Percentiles rank a stretch among this genome's conserved stretches.
Conservation (phyloP, 2,113 vertebrate species). For the Trichomycterus rosablanca region DNA sequence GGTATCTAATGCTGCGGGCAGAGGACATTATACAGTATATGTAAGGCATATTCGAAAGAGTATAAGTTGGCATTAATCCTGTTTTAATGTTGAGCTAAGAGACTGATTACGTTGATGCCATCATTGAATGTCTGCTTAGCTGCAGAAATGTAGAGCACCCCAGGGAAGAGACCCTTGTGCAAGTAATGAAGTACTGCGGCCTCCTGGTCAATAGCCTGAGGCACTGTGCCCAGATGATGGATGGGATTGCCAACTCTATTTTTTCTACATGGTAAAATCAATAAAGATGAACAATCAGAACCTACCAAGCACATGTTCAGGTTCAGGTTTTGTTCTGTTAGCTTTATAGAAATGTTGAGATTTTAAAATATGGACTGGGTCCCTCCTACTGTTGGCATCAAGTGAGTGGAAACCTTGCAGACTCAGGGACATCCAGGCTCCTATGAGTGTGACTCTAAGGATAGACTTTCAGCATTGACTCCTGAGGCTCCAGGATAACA, state of each 20-base stretch:
- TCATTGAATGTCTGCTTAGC: conserved; percentile 69
- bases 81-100: background rate
- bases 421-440: conserved; percentile 51
- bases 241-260: conserved; percentile 14
- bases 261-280: conserved; percentile 34
- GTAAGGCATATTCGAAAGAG: too few species aligned
- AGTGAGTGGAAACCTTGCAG: conserved; percentile 42
- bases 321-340: too few species aligned
- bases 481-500: conserved; percentile 36
- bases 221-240: conserved; percentile 43
- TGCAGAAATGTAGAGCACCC: conserved; percentile 51
- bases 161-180: conserved; percentile 48
- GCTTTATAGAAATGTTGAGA: too few species aligned
- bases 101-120: conserved; percentile 19
- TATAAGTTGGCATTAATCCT: too few species aligned
- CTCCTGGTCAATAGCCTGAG: conserved; percentile 56
- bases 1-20: too few species aligned
- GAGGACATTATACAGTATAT: too few species aligned
- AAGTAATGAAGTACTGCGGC: conserved; percentile 61
- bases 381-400: conserved; percentile 9
- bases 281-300: too few species aligned
- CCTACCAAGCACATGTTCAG: too few species aligned
- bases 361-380: too few species aligned
- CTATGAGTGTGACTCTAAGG: conserved; percentile 41
- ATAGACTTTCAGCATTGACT: conserved; percentile 62